Evolutionary conservation across 2,888 invertebrate species (phyloP).

Genomic region (Microctonus brassicae): DNA sequence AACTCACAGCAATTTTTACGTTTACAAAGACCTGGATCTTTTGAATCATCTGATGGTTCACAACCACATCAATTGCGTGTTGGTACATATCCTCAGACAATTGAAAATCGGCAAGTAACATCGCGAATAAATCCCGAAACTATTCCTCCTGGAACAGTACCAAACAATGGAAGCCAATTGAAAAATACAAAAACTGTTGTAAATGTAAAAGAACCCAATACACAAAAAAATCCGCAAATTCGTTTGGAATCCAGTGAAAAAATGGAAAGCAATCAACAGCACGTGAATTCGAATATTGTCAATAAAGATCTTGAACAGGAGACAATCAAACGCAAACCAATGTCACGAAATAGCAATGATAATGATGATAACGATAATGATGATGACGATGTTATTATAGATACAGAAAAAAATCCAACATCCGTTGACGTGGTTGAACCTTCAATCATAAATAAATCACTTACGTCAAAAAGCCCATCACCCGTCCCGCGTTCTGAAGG

Average conservation of each 20-base stretch:
- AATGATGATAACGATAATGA: conserved; percentile 52
- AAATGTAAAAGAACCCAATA: conserved; percentile 29
- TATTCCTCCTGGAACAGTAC: conserved; percentile 27
- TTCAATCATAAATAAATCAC: conserved; percentile 15
- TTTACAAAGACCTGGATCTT: conserved; percentile 30
- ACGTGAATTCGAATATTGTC: not conserved
- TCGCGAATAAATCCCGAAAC: conserved; percentile 35
- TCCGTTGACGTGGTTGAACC: not conserved
- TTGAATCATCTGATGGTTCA: conserved; percentile 23
- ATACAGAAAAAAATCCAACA: conserved; percentile 41
- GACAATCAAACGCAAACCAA: conserved; percentile 28
- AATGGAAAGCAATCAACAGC: conserved; percentile 53
- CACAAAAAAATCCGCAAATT: conserved; percentile 40
- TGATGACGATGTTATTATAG: conserved; percentile 56
- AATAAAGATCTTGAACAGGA: conserved; percentile 17
- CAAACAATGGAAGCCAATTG: conserved; percentile 27
- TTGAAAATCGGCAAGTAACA: conserved; percentile 22
- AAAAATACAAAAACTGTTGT: conserved; percentile 32
- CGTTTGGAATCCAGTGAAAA: conserved; percentile 49
- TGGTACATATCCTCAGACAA: conserved; percentile 16
- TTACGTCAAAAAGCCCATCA: not conserved
- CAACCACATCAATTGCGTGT: conserved; percentile 20
- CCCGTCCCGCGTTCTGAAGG: conserved; percentile 3
- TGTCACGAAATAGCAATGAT: conserved; percentile 3
- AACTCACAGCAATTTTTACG: conserved; percentile 37